These are phyloP conservation scores for Tipula confusa DNA, from an alignment of 2,888 invertebrate species.

Conservation along the genomic window DNA sequence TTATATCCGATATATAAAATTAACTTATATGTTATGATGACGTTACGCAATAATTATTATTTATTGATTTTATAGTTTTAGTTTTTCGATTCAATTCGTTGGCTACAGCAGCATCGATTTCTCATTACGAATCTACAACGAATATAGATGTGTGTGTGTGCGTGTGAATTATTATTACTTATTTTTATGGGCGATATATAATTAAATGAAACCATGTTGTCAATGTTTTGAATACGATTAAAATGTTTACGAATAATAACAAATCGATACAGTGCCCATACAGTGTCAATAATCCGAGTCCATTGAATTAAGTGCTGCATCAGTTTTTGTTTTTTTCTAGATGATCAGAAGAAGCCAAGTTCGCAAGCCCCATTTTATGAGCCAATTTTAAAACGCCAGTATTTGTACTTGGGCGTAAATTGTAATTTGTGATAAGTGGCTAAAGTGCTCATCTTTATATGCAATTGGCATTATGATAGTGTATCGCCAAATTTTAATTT, in stretches of 20 bases:
- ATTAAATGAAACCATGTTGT: neutral
- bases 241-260: too few relatives aligned
- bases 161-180: neutral
- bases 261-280: too few relatives aligned
- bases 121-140: neutral
- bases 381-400: too few relatives aligned
- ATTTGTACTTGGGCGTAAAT: too few relatives aligned
- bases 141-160: neutral
- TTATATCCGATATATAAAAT: neutral
- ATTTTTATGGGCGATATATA: neutral
- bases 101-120: neutral
- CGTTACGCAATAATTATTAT: neutral
- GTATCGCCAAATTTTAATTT: neutral
- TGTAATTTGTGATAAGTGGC: too few relatives aligned
- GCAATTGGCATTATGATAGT: neutral
- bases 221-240: neutral
- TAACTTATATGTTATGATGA: neutral
- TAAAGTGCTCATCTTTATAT: neutral
- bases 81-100: neutral
- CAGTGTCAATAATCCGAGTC: too few relatives aligned
- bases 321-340: too few relatives aligned
- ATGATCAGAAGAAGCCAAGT: too few relatives aligned
- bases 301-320: too few relatives aligned
- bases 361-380: too few relatives aligned
- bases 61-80: conserved; percentile 13